Evolutionary conservation across 2,888 invertebrate species (phyloP).

Genomic region (Drosophila anceps): DNA sequence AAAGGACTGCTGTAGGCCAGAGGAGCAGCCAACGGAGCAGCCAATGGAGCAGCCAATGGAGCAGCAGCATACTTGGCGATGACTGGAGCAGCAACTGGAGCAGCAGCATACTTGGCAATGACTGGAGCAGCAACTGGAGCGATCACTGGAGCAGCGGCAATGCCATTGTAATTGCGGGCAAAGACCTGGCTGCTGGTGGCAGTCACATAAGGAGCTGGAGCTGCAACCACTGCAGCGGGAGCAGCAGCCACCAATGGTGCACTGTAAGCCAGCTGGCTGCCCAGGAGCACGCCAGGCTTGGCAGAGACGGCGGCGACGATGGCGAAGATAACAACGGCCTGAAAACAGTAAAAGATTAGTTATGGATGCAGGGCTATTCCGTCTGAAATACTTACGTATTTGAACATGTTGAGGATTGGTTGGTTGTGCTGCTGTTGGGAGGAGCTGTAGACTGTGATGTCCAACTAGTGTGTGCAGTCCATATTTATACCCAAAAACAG

Average conservation of each 20-base stretch:
- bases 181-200: slow-evolving; percentile 73
- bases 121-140: slow-evolving; percentile 39
- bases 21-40: slow-evolving; percentile 17
- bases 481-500: slow-evolving; percentile 56
- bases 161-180: slow-evolving; percentile 74
- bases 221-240: slow-evolving; percentile 54
- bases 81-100: slow-evolving; percentile 22
- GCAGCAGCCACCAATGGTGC: slow-evolving; percentile 45
- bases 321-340: slow-evolving; percentile 71
- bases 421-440: slow-evolving; percentile 32
- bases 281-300: slow-evolving; percentile 58
- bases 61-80: slow-evolving; percentile 20
- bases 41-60: slow-evolving; percentile 21
- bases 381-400: slow-evolving; percentile 58
- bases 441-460: slow-evolving; percentile 50
- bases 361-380: not conserved
- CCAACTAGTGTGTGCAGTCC: slow-evolving; percentile 11
- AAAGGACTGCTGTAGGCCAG: slow-evolving; percentile 39
- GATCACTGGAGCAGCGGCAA: slow-evolving; percentile 58
- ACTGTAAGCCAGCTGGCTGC: slow-evolving; percentile 49
- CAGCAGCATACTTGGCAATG: slow-evolving; percentile 23
- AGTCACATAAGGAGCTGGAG: slow-evolving; percentile 59
- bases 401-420: slow-evolving; percentile 63
- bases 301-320: slow-evolving; percentile 67
- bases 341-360: not conserved